Evolutionary conservation across 2,888 invertebrate species (phyloP).

Genomic region (Sarcophaga carnaria): DNA sequence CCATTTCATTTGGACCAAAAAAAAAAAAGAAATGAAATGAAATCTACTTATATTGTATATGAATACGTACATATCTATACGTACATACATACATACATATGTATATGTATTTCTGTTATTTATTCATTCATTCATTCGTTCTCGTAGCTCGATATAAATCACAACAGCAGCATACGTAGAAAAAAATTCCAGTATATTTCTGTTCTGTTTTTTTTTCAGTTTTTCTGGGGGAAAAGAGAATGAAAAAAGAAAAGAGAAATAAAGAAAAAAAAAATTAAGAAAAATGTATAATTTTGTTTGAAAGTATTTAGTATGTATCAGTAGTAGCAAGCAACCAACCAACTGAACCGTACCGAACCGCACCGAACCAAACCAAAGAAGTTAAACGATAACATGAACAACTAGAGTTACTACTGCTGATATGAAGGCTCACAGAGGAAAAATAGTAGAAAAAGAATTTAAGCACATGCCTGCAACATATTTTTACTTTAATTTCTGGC

Average conservation of each 20-base stretch:
- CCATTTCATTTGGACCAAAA: background rate
- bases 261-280: slow-evolving; percentile 29
- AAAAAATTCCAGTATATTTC: slow-evolving; percentile 15
- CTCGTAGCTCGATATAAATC: slow-evolving; percentile 63
- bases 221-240: background rate
- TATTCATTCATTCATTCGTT: slow-evolving; percentile 62
- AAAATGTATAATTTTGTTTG: slow-evolving; percentile 58
- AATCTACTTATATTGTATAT: background rate
- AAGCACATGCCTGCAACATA: slow-evolving; percentile 57
- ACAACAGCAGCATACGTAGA: slow-evolving; percentile 47
- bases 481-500: slow-evolving; percentile 58
- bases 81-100: background rate
- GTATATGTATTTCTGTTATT: slow-evolving; percentile 40
- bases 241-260: background rate
- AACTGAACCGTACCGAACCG: slow-evolving; percentile 11
- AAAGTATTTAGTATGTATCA: slow-evolving; percentile 63
- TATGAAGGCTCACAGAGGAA: background rate
- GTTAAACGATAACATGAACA: background rate
- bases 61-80: background rate
- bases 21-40: slow-evolving; percentile 14
- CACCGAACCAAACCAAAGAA: background rate
- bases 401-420: background rate
- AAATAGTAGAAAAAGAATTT: slow-evolving; percentile 8
- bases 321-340: slow-evolving; percentile 7
- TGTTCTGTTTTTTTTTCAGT: background rate